Evolutionary conservation across 1,140 invertebrate species (phyloP).

Genomic region (Amyelois transitella): DNA sequence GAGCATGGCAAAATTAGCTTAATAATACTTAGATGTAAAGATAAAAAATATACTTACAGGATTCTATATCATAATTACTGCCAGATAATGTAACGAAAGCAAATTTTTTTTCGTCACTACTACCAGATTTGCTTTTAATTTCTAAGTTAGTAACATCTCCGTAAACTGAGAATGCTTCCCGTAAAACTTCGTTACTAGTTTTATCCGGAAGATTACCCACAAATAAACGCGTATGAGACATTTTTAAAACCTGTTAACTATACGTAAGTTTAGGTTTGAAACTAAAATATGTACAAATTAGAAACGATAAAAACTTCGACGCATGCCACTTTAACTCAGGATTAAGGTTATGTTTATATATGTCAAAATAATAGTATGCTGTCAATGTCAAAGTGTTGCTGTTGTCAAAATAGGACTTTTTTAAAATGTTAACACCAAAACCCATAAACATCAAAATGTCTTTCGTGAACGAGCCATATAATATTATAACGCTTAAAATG

Average conservation of each 20-base stretch:
- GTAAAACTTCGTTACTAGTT: constrained; percentile 32
- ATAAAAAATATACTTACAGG: constrained; percentile 47
- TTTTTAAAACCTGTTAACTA: neutral
- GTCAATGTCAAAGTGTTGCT: too few relatives aligned
- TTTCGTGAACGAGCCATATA: too few relatives aligned
- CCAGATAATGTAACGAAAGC: constrained; percentile 52
- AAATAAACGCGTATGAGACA: constrained; percentile 49
- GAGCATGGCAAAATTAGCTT: too few relatives aligned
- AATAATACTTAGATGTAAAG: too few relatives aligned
- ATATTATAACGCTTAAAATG: neutral
- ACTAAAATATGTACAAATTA: neutral
- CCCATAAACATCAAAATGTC: too few relatives aligned
- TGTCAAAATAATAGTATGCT: too few relatives aligned
- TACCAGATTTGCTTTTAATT: constrained; percentile 46
- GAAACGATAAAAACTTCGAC: too few relatives aligned
- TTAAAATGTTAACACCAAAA: too few relatives aligned
- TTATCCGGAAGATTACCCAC: constrained; percentile 54
- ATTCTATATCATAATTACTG: constrained; percentile 46
- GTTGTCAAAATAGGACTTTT: too few relatives aligned
- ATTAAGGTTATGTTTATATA: too few relatives aligned
- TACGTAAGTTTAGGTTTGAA: neutral
- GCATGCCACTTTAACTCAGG: too few relatives aligned
- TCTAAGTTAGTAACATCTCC: constrained; percentile 53
- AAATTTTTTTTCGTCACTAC: constrained; percentile 48
- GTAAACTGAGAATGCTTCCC: constrained; percentile 41